Percentiles rank a stretch among this genome's conserved stretches.
Conservation (phyloP, 2,888 invertebrate species). For the Amphiduros pacificus region DNA sequence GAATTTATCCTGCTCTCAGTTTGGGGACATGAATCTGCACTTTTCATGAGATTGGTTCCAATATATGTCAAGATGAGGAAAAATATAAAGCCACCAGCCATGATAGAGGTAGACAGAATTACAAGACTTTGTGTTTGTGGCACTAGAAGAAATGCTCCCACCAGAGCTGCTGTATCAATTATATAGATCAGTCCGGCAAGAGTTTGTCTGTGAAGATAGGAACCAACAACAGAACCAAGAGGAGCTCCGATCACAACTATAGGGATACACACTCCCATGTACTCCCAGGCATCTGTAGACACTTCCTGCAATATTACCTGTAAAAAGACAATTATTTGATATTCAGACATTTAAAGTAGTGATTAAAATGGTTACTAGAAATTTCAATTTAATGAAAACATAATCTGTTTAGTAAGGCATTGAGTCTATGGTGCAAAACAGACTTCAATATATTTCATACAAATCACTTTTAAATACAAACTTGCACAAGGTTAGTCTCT, state of each 20-base stretch:
- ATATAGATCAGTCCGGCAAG: slow-evolving; percentile 38
- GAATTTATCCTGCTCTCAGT: too few relatives aligned
- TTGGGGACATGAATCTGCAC: too few relatives aligned
- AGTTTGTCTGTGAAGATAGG: slow-evolving; percentile 36
- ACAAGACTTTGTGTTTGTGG: slow-evolving; percentile 19
- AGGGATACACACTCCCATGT: slow-evolving; percentile 32
- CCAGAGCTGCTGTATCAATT: slow-evolving; percentile 27
- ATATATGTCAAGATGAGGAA: slow-evolving; percentile 6
- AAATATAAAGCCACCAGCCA: slow-evolving; percentile 14
- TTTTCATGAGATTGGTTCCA: too few relatives aligned
- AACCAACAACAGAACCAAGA: slow-evolving; percentile 36
- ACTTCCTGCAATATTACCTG: slow-evolving; percentile 25
- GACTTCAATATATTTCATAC: too few relatives aligned
- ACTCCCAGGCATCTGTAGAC: slow-evolving; percentile 35
- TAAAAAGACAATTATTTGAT: too few relatives aligned
- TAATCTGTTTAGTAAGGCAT: too few relatives aligned
- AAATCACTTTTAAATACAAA: too few relatives aligned
- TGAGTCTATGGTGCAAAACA: too few relatives aligned
- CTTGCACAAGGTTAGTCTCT: too few relatives aligned
- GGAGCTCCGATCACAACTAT: slow-evolving; percentile 36
- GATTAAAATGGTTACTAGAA: too few relatives aligned
- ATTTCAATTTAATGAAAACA: too few relatives aligned
- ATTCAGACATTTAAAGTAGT: too few relatives aligned
- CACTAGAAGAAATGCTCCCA: slow-evolving; percentile 26
- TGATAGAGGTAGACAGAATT: slow-evolving; percentile 14